Evolutionary conservation across 2,888 invertebrate species (phyloP), one percentile per base, ranked within the genome.

Genomic region (Metacarcinus magister): DNA sequence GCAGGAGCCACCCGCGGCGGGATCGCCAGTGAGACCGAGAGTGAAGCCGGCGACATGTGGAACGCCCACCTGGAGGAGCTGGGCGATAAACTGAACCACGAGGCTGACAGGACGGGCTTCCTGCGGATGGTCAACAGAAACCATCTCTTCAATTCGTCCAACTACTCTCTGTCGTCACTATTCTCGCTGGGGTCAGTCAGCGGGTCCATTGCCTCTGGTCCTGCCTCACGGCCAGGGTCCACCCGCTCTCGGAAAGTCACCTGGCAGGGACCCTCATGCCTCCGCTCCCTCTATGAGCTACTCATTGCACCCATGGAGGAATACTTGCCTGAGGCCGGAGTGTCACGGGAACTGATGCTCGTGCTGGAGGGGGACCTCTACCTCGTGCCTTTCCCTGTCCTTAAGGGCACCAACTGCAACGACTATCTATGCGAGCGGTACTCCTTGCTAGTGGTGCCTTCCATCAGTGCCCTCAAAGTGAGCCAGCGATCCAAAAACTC

Each of bases 301-400:
- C 98, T 99, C 10, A 98, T 99, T 54, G 99, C 99, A 32, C 99
- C 99, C 0, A 99, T 99, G 97, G 99, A 99, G 97, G 99, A 99
- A 97, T 98, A 98, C 32, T 97, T 99, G 95, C 98, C 99, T 0
- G 97, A 99, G 97, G 97, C 97, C 23, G 97, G 97, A 97, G 97
- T 7, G 97, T 96, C 96, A 13, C 97, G 97, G 46, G 98, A 98
- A 96, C 98, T 99, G 0, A 98, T 99, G 96, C 98, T 99, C 89
- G 99, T 99, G 0, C 98, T 99, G 0, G 99, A 99, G 97, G 99
- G 99, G 43, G 99, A 99, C 93, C 98, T 99, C 0, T 99, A 99
- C 97, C 98, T 99, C 67, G 99, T 99, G 95, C 99, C 99, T 0
- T 99, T 99, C 98, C 98, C 99, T 0, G 99, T 99, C 28, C 98